Evolutionary conservation across 2,888 invertebrate species (phyloP), one percentile per base, ranked within the genome.

Genomic region (Limnephilus auricula): DNA sequence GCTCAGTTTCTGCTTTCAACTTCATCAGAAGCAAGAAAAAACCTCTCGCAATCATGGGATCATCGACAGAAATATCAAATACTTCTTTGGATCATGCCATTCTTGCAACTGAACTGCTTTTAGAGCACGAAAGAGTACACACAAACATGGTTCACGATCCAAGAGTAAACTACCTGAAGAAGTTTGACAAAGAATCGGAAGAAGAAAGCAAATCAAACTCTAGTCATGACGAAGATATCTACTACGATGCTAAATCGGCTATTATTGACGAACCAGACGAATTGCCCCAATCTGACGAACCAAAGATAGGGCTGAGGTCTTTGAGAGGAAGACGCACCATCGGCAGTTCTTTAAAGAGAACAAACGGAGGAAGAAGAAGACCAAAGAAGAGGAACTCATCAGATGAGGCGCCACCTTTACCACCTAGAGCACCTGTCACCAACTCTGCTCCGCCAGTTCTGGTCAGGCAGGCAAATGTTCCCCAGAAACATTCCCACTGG

Each of bases 1-100:
- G 95, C 0, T 95, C 96, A 2, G 96, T 95, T 0, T 94, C 95
- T 90, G 95, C 96, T 79, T 94, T 96, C 1, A 96, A 95, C 92
- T 95, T 96, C 86, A 94, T 96, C 1, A 94, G 95, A 92, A 94
- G 95, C 90, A 96, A 95, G 92, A 96, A 96, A 92, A 95, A 95
- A 25, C 95, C 95, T 0, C 95, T 95, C 9, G 94, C 94, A 0
- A 93, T 95, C 84, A 93, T 93, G 25, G 94, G 95, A 10, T 94
- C 94, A 4, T 65, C 65, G 6, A 65, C 25, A 65, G 65, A 65
- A 65, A 93, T 94, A 0, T 94, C 94, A 79, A 95, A 94, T 18
- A 78, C 83, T 0, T 94, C 94, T 30, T 94, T 94, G 13, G 94
- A 95, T 90, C 95, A 95, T 93, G 89, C 92, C 4, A 94, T 96